These are phyloP conservation scores for Centroberyx gerrardi DNA, from an alignment of 2,797 vertebrate species.

Conservation along the genomic window DNA sequence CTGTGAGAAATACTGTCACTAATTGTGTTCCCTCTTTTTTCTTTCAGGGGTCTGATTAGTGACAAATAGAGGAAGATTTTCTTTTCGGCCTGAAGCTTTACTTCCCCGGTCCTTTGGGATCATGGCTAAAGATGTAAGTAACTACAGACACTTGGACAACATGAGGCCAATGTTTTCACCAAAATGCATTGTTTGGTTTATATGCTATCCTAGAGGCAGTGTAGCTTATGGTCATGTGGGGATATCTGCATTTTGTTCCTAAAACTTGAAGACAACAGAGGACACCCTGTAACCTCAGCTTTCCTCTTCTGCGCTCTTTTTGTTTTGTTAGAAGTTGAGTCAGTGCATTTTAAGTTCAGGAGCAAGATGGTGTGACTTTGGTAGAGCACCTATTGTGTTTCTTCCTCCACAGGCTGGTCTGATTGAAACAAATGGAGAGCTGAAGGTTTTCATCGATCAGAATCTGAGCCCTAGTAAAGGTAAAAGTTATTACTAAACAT, in stretches of 20 bases:
- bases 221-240: not conserved
- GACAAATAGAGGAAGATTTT: slow-evolving; percentile 60
- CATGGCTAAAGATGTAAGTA: slow-evolving; percentile 91
- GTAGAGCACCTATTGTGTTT: not conserved
- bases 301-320: not conserved
- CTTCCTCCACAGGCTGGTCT: slow-evolving; percentile 90
- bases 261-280: not conserved
- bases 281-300: not conserved
- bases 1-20: not conserved
- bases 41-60: slow-evolving; percentile 69
- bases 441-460: slow-evolving; percentile 99
- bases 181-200: not conserved
- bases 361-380: not conserved
- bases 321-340: not conserved
- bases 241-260: not conserved
- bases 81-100: slow-evolving; percentile 73
- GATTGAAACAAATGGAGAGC: slow-evolving; percentile 99
- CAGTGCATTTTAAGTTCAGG: not conserved
- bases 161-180: not conserved
- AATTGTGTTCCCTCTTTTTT: slow-evolving; percentile 12
- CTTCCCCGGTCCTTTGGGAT: slow-evolving; percentile 84
- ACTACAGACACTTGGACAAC: not conserved
- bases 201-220: not conserved
- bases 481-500: slow-evolving; percentile 57
- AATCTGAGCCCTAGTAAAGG: slow-evolving; percentile 99